Conservation (phyloP, 1,140 invertebrate genomes). For the Drosophila trapezifrons region DNA sequence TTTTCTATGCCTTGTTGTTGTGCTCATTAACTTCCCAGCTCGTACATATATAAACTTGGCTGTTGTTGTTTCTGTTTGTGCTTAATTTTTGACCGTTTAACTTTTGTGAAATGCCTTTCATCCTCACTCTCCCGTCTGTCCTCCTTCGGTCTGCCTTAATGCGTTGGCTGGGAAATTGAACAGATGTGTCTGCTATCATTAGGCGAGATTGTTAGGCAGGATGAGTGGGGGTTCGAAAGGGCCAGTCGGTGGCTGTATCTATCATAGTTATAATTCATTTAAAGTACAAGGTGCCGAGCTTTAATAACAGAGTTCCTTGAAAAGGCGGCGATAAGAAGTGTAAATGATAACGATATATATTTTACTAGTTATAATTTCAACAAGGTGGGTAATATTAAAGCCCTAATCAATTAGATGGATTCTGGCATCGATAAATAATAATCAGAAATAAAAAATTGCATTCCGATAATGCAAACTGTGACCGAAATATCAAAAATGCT, state of each 20-base stretch:
- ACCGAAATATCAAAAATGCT: constrained; percentile 32
- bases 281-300: background rate
- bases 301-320: background rate
- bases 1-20: constrained; percentile 49
- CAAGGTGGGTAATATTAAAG: too few relatives aligned
- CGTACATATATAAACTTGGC: constrained; percentile 43
- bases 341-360: background rate
- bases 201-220: constrained; percentile 9
- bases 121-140: constrained; percentile 3
- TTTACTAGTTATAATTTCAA: too few relatives aligned
- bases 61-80: constrained; percentile 44
- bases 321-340: background rate
- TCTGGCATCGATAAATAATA: background rate
- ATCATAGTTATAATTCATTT: constrained; percentile 39
- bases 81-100: constrained; percentile 77
- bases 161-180: constrained; percentile 65
- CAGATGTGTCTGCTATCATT: constrained; percentile 71
- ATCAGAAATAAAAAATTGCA: constrained; percentile 6
- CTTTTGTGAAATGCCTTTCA: constrained; percentile 58
- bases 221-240: background rate
- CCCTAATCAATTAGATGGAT: background rate
- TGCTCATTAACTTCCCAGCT: constrained; percentile 74
- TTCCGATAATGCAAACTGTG: constrained; percentile 13
- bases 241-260: constrained; percentile 24
- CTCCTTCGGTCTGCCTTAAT: constrained; percentile 53